Conservation (phyloP, 2,113 vertebrate genomes). For the Drymodes brunneopygia region DNA sequence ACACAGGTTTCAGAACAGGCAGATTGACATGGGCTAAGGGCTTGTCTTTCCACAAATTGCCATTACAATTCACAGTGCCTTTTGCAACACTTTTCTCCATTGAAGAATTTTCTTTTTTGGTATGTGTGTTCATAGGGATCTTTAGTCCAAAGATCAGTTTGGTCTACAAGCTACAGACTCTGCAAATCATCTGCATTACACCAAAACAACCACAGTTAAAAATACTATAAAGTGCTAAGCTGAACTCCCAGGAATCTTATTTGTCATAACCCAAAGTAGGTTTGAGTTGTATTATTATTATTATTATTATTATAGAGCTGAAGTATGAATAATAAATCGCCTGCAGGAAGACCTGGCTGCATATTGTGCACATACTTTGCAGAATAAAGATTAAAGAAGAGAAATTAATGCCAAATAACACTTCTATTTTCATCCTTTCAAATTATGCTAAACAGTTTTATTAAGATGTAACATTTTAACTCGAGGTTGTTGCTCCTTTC, state of each 20-base stretch:
- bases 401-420: neutral
- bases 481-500: slow-evolving; percentile 35
- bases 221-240: neutral
- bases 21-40: neutral
- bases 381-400: slow-evolving; percentile 29
- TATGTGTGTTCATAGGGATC: neutral
- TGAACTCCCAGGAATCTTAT: neutral
- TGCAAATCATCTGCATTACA: neutral
- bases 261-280: neutral
- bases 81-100: neutral
- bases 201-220: neutral
- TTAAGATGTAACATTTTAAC: slow-evolving; percentile 52
- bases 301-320: neutral
- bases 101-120: neutral
- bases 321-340: neutral
- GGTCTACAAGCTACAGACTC: neutral
- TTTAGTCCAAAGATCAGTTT: neutral
- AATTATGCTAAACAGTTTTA: slow-evolving; percentile 45
- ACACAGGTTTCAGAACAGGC: neutral
- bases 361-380: neutral
- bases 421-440: slow-evolving; percentile 59
- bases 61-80: neutral
- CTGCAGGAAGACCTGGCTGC: slow-evolving; percentile 8
- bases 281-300: neutral
- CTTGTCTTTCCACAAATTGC: neutral